Percentiles rank a stretch among this genome's conserved stretches.
Conservation (phyloP, 2,113 vertebrate species). For the Pituophis catenifer region DNA sequence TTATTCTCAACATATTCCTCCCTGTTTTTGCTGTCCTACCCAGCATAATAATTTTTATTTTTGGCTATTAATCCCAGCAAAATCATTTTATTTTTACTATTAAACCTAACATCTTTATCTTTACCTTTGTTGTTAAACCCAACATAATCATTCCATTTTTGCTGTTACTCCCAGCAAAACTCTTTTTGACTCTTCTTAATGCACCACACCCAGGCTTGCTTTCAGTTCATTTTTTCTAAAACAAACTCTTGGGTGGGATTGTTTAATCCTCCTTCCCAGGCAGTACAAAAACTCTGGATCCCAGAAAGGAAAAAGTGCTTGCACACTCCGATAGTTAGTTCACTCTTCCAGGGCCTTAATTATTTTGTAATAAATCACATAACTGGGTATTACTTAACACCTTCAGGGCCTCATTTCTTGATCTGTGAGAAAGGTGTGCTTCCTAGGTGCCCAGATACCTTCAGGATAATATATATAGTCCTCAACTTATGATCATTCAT, state of each 20-base stretch:
- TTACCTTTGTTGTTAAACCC: no score
- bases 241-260: background rate
- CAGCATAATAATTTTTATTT: no score
- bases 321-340: background rate
- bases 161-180: no score
- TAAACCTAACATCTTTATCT: no score
- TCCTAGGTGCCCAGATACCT: background rate
- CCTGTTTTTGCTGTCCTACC: no score
- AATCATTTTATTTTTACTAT: no score
- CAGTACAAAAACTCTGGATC: background rate
- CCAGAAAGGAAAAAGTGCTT: background rate
- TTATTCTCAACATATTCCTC: no score
- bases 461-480: background rate
- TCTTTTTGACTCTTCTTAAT: background rate
- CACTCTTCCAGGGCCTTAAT: background rate
- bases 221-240: background rate
- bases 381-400: background rate
- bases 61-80: no score
- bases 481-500: background rate
- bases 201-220: background rate
- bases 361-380: background rate
- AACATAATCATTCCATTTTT: no score
- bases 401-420: background rate
- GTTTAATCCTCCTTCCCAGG: background rate
- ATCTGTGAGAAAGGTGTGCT: background rate